Conservation (phyloP, 2,797 vertebrate species). For the Aulostomus chinensis region DNA sequence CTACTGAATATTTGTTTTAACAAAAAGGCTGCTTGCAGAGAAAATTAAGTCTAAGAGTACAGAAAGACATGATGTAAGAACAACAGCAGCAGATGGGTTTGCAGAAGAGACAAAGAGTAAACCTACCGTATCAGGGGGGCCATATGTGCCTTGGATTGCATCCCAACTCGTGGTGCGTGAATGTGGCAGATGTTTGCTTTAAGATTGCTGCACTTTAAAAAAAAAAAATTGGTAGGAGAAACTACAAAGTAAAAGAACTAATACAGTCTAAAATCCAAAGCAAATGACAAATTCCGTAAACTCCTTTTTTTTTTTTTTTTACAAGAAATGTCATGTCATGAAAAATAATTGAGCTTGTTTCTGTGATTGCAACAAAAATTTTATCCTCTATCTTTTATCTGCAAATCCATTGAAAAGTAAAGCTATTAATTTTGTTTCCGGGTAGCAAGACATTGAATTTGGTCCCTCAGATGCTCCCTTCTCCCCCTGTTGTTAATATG, state of each 20-base stretch:
- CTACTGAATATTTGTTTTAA: conserved; percentile 1
- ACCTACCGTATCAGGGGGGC: conserved; percentile 71
- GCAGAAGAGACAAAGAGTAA: conserved; percentile 74
- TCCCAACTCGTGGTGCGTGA: conserved; percentile 73
- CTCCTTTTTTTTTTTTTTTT: conserved; percentile 34
- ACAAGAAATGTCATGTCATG: too few species aligned
- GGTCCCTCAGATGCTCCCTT: too few species aligned
- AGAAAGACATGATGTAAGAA: conserved; percentile 65
- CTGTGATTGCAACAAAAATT: too few species aligned
- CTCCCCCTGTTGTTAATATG: too few species aligned
- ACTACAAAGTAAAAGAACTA: conserved; percentile 50
- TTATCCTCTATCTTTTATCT: too few species aligned
- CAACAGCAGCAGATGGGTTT: conserved; percentile 75
- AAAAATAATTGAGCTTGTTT: too few species aligned
- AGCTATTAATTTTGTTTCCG: too few species aligned
- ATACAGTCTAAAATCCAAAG: conserved; percentile 29
- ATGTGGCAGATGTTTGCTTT: conserved; percentile 78
- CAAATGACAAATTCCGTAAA: too few species aligned
- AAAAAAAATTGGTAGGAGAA: conserved; percentile 52
- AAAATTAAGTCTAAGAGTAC: conserved; percentile 47
- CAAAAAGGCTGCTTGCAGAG: conserved; percentile 44
- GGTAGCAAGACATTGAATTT: too few species aligned
- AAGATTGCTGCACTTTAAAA: conserved; percentile 64
- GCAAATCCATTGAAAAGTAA: too few species aligned
- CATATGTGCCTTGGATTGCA: conserved; percentile 74